Conservation (phyloP, 2,797 vertebrate species). For the Anguilla pacifica region DNA sequence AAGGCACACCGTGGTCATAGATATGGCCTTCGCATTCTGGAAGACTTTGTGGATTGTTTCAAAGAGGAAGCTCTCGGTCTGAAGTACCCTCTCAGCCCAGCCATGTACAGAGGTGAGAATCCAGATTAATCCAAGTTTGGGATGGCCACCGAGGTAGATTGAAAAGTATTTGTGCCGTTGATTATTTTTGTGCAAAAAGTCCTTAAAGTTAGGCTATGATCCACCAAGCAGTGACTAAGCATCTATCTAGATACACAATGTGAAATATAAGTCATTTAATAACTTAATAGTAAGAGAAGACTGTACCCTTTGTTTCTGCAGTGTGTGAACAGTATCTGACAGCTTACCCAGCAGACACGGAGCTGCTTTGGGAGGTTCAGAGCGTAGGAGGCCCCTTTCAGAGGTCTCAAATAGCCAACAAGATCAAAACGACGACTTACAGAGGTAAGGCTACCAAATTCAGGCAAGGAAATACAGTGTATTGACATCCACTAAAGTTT, state of each 20-base stretch:
- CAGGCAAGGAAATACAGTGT: neutral
- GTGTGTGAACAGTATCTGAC: slow-evolving; percentile 78
- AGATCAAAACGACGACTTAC: slow-evolving; percentile 55
- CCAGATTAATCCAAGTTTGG: neutral
- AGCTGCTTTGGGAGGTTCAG: slow-evolving; percentile 80
- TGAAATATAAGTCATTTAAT: neutral
- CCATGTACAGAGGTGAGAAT: slow-evolving; percentile 78
- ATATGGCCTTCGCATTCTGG: slow-evolving; percentile 78
- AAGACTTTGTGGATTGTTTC: slow-evolving; percentile 85
- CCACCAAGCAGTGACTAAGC: neutral
- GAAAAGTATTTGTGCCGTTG: neutral
- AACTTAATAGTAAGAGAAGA: neutral
- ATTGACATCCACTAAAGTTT: too few species aligned
- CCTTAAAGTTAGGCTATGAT: neutral
- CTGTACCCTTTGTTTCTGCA: slow-evolving; percentile 42
- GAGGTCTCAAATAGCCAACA: slow-evolving; percentile 63
- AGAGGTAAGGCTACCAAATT: slow-evolving; percentile 60
- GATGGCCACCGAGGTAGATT: neutral
- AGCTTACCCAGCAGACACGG: slow-evolving; percentile 75
- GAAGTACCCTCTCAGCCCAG: slow-evolving; percentile 76
- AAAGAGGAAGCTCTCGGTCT: slow-evolving; percentile 76
- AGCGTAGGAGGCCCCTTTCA: slow-evolving; percentile 76
- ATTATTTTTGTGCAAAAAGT: neutral
- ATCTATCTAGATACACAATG: neutral
- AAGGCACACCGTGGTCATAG: slow-evolving; percentile 73